These are phyloP conservation scores for Cassiopea xamachana DNA, from an alignment of 30 jellyfish, hydroid and myxozoan species.

Conservation along the genomic window DNA sequence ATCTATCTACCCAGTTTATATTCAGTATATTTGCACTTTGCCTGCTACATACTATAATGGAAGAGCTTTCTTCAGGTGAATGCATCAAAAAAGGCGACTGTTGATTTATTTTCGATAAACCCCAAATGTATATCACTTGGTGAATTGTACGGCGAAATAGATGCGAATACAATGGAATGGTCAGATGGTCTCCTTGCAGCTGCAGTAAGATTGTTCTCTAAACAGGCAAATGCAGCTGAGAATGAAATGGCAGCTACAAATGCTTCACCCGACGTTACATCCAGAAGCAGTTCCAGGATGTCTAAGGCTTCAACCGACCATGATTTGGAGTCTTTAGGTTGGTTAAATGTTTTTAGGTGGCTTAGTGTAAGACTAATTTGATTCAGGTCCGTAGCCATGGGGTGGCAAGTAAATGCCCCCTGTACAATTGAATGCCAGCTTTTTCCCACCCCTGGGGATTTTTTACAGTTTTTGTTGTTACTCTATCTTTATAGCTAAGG, in stretches of 20 bases:
- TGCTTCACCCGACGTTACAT: conserved; percentile 27
- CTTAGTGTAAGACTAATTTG: not conserved
- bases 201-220: conserved; percentile 68
- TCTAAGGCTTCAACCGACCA: conserved; percentile 27
- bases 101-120: conserved; percentile 70
- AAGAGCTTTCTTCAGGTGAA: conserved; percentile 6
- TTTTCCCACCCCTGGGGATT: too few species aligned
- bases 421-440: too few species aligned
- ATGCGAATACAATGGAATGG: conserved; percentile 88
- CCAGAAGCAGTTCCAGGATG: conserved; percentile 34
- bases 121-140: conserved; percentile 83
- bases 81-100: conserved; percentile 45
- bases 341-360: not conserved
- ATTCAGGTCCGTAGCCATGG: too few species aligned
- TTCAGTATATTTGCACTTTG: not conserved
- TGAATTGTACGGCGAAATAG: conserved; percentile 84
- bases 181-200: conserved; percentile 84
- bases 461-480: too few species aligned
- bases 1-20: not conserved
- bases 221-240: not conserved
- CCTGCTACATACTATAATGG: too few species aligned
- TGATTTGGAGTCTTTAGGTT: conserved; percentile 21
- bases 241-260: conserved; percentile 11
- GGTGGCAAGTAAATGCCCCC: too few species aligned
- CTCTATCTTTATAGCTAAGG: too few species aligned